Base-by-base conservation (phyloP, 2,888 invertebrate genomes). In the Dorcus hopei region DNA sequence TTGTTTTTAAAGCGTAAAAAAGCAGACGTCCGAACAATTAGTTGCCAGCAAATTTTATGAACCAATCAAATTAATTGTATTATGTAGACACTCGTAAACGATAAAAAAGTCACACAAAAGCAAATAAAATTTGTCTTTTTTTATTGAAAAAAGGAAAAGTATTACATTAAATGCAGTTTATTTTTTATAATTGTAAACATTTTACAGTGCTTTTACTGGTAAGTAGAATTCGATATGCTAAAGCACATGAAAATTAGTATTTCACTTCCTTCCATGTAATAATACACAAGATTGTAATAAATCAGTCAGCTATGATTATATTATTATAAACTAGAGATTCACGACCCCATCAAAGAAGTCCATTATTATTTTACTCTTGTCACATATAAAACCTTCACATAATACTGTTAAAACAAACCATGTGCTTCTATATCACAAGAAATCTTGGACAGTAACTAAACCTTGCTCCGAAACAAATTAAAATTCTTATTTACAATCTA, bases 81-180 rank as follows among this genome's bases (percentile, higher is more conserved):
- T n/a, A n/a, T n/a, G n/a, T n/a, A n/a, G n/a, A n/a, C n/a, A n/a
- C n/a, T n/a, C n/a, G n/a, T n/a, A 33, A 33, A 33, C 26, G 26
- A 6, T 33, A 33, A 33, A 33, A 33, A 33, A 33, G 26, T 33
- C 26, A 33, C 26, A 33, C 7, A 33, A 33, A 33, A 33, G 26
- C 26, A 33, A 33, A 14, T 38, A 38, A 43, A 49, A 33, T 16
- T 49, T 3, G 52, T 45, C 38, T 53, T 33, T 45, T 59, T 55
- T 59, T 55, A 55, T 59, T 54, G 52, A 55, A 59, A 59, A 50
- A 59, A 58, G 53, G 53, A 54, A 58, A 54, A 54, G 45, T 49
- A 63, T 64, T 64, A 67, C 66, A 68, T 65, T 68, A 68, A 68
- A 68, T 66, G 68, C 67, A 66, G 64, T 65, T 67, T 67, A 64